Evolutionary conservation across 2,888 invertebrate species (phyloP).

Genomic region (Drosophila pseudotakahashii): DNA sequence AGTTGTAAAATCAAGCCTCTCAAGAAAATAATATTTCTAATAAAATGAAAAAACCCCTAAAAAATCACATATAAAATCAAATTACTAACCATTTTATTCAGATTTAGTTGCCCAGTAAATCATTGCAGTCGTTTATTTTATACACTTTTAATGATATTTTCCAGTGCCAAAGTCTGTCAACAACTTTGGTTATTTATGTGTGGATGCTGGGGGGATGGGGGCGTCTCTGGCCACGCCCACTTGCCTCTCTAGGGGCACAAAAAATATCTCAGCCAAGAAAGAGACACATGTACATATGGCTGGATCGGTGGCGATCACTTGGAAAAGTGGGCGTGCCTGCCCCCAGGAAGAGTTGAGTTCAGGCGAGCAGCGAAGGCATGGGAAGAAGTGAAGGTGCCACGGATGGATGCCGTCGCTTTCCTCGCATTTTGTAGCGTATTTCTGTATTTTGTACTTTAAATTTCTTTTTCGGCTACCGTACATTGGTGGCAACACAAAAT

Average conservation of each 20-base stretch:
- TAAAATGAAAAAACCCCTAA: neutral
- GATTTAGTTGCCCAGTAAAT: constrained; percentile 57
- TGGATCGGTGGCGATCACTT: constrained; percentile 60
- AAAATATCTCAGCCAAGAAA: constrained; percentile 18
- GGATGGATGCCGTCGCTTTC: constrained; percentile 54
- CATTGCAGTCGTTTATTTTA: constrained; percentile 70
- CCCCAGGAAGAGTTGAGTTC: constrained; percentile 65
- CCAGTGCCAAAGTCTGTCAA: constrained; percentile 59
- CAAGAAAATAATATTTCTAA: too few species aligned
- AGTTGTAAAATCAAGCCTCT: neutral
- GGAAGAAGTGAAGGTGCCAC: constrained; percentile 54
- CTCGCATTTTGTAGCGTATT: constrained; percentile 6
- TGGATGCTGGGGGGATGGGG: constrained; percentile 19
- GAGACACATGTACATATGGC: constrained; percentile 45
- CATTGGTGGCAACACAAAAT: constrained; percentile 73
- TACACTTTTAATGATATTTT: constrained; percentile 70
- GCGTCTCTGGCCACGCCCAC: constrained; percentile 61
- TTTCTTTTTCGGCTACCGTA: constrained; percentile 56
- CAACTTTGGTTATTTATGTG: constrained; percentile 71
- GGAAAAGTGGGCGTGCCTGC: constrained; percentile 63
- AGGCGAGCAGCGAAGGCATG: constrained; percentile 19
- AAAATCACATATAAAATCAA: constrained; percentile 1
- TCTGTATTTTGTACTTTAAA: constrained; percentile 1
- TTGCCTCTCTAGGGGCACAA: constrained; percentile 44
- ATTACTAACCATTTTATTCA: constrained; percentile 12